Conservation (phyloP, 2,797 vertebrate species). For the Megalops cyprinoides region DNA sequence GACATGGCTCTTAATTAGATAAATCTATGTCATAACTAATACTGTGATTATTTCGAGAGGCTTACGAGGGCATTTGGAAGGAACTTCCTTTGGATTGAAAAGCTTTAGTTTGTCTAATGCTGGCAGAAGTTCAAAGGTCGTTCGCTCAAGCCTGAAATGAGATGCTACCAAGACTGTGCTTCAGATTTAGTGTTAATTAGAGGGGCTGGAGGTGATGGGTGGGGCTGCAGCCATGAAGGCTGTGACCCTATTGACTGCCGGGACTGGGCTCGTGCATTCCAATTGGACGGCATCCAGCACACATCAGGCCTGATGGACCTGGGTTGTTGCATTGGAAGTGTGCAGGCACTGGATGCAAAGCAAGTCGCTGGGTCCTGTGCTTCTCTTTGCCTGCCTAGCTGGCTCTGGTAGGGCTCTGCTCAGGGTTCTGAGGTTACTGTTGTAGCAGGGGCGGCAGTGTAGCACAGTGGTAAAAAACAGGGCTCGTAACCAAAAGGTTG, state of each 20-base stretch:
- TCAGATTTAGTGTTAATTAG: not conserved
- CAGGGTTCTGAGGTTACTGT: too few relatives aligned
- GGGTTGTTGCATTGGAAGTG: too few relatives aligned
- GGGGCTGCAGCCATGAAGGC: not conserved
- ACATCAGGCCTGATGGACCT: too few relatives aligned
- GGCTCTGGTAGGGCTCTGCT: too few relatives aligned
- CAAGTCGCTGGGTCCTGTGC: too few relatives aligned
- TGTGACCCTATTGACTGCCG: not conserved
- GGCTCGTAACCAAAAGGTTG: too few relatives aligned
- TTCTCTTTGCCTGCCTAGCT: too few relatives aligned
- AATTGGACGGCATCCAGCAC: not conserved
- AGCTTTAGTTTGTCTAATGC: not conserved
- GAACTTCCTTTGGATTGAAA: not conserved
- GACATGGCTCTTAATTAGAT: not conserved
- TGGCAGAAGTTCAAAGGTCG: not conserved
- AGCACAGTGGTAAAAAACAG: too few relatives aligned
- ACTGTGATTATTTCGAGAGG: not conserved
- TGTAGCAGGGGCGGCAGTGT: too few relatives aligned
- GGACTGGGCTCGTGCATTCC: not conserved
- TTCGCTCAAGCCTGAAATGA: too few relatives aligned
- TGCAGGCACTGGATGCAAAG: too few relatives aligned
- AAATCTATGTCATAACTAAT: conserved; percentile 4
- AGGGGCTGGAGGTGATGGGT: not conserved
- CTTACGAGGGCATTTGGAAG: not conserved
- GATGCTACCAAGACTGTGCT: too few relatives aligned